Evolutionary conservation across 2,113 vertebrate species (phyloP).

Genomic region (Hymenochirus boettgeri): DNA sequence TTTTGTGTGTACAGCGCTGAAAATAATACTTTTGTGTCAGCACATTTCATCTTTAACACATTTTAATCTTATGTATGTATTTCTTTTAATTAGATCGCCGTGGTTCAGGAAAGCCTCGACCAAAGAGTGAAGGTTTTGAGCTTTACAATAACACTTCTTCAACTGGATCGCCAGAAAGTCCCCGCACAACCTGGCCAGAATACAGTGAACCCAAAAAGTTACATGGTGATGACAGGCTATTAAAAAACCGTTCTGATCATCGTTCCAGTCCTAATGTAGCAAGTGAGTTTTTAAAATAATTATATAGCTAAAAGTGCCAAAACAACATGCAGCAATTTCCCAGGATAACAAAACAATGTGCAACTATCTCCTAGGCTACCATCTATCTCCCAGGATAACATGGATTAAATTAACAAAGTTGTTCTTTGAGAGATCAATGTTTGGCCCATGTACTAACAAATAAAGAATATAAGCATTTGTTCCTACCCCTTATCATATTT

Average conservation of each 20-base stretch:
- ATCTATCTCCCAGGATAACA: too few relatives aligned
- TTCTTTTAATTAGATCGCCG: conserved; percentile 67
- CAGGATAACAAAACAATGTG: too few relatives aligned
- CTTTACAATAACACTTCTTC: conserved; percentile 85
- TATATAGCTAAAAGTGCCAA: not conserved
- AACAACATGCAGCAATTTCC: too few relatives aligned
- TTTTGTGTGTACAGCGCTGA: too few relatives aligned
- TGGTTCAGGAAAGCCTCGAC: conserved; percentile 87
- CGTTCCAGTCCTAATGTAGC: conserved; percentile 97
- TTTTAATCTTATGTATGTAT: not conserved
- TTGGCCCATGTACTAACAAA: too few relatives aligned
- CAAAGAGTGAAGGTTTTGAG: conserved; percentile 98
- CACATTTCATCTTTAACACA: too few relatives aligned
- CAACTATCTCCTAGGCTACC: too few relatives aligned
- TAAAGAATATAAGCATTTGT: too few relatives aligned
- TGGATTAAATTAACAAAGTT: too few relatives aligned
- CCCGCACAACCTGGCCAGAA: conserved; percentile 83
- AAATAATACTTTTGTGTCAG: too few relatives aligned
- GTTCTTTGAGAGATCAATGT: too few relatives aligned
- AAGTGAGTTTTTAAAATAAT: conserved; percentile 67
- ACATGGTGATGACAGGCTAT: conserved; percentile 80
- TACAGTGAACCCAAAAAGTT: conserved; percentile 90
- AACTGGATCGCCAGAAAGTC: conserved; percentile 91
- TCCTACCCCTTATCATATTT: too few relatives aligned
- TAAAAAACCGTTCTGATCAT: conserved; percentile 89